Evolutionary conservation across 35 echinoderm and acorn worm genomes (phyloP).

Genomic region (Amphiura filiformis): DNA sequence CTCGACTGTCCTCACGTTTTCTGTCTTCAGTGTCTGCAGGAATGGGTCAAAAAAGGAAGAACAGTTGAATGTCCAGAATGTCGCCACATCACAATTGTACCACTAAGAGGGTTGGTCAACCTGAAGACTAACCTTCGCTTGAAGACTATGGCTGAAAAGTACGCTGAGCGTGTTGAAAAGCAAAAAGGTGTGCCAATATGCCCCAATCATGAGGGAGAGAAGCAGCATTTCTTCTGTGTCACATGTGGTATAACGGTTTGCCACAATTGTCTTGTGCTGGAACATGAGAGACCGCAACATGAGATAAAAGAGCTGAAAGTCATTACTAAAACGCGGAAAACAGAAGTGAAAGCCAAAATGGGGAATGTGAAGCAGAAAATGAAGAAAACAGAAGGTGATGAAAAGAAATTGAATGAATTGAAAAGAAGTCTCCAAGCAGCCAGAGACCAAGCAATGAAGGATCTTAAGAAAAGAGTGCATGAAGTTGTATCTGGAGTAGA

Average conservation of each 20-base stretch:
- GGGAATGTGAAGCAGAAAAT: background rate
- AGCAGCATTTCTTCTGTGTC: background rate
- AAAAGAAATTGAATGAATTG: background rate
- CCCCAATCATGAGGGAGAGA: background rate
- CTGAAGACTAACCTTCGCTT: background rate
- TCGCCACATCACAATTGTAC: background rate
- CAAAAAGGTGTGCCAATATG: background rate
- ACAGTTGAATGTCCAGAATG: background rate
- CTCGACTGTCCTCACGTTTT: background rate
- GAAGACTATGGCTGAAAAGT: background rate
- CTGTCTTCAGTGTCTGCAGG: background rate
- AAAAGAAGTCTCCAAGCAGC: background rate
- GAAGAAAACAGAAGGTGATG: background rate
- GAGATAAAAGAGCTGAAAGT: constrained; percentile 3
- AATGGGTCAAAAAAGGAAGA: background rate
- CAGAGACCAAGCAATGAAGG: background rate
- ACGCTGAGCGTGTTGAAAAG: background rate
- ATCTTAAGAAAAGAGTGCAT: background rate
- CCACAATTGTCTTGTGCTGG: background rate
- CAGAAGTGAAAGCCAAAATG: background rate
- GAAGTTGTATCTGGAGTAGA: background rate
- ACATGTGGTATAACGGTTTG: background rate
- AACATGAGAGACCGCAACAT: background rate
- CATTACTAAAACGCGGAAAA: background rate
- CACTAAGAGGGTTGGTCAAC: background rate